A percentile compares a stretch with the other conserved stretches of the same genome.
These are phyloP conservation scores for Orbicella faveolata DNA, from an alignment of 64 coral and sea anemone genomes.

Conservation along the genomic window DNA sequence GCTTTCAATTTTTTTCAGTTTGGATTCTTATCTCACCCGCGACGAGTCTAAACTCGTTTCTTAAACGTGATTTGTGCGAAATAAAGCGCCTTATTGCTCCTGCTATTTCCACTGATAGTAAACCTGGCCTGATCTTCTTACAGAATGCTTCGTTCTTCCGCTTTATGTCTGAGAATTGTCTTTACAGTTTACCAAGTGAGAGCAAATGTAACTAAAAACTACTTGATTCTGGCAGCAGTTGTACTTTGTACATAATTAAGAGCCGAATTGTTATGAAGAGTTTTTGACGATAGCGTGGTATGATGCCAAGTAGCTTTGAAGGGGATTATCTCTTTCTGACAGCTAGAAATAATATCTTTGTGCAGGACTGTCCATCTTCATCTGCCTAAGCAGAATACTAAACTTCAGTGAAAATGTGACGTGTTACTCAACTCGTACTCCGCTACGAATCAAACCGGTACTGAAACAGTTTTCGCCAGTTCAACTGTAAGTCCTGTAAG, in stretches of 20 bases:
- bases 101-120: neutral
- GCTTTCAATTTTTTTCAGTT: neutral
- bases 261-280: slow-evolving; percentile 13
- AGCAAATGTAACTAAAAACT: neutral
- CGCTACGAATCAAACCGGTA: neutral
- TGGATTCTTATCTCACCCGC: neutral
- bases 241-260: neutral
- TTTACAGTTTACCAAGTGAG: neutral
- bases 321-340: slow-evolving; percentile 25
- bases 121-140: neutral
- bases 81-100: slow-evolving; percentile 8
- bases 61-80: neutral
- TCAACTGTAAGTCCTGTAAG: neutral
- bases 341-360: neutral
- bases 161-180: neutral
- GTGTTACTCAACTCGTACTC: neutral
- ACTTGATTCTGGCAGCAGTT: neutral
- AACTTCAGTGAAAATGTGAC: neutral
- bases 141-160: neutral
- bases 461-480: neutral
- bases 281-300: slow-evolving; percentile 24
- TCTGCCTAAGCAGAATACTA: neutral
- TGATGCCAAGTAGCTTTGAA: slow-evolving; percentile 33
- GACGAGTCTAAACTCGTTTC: neutral
- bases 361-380: neutral